Evolutionary conservation across 2,113 vertebrate genomes (phyloP).

Genomic region (Sula dactylatra): DNA sequence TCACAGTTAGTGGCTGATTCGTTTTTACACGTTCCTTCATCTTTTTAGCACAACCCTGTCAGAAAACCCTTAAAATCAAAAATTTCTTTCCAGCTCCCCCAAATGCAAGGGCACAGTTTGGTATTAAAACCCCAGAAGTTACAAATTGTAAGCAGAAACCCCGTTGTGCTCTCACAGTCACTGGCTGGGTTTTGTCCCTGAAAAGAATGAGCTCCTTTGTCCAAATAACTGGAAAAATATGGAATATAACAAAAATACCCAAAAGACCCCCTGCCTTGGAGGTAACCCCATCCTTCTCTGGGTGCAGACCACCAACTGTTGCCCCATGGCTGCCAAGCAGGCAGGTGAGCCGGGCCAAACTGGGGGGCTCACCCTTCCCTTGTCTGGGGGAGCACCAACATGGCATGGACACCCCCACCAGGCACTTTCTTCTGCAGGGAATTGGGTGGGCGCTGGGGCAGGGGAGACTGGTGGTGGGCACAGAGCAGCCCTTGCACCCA

Average conservation of each 20-base stretch:
- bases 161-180: background rate
- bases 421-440: background rate
- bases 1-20: background rate
- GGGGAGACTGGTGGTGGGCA: background rate
- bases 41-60: background rate
- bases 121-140: background rate
- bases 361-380: background rate
- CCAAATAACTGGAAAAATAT: background rate
- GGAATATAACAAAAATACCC: background rate
- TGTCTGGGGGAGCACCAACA: accelerated
- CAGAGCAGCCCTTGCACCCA: background rate
- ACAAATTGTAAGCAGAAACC: background rate
- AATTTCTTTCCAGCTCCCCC: background rate
- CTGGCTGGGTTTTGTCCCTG: background rate
- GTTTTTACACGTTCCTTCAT: background rate
- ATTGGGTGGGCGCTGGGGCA: background rate
- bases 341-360: background rate
- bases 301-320: background rate
- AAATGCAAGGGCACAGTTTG: background rate
- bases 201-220: background rate
- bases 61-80: background rate
- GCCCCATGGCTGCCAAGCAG: background rate
- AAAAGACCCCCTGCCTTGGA: background rate
- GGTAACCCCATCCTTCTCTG: background rate
- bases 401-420: accelerated